phyloP scores from a whole-genome alignment of 2,113 vertebrate species.

The Daboia siamensis region DNA sequence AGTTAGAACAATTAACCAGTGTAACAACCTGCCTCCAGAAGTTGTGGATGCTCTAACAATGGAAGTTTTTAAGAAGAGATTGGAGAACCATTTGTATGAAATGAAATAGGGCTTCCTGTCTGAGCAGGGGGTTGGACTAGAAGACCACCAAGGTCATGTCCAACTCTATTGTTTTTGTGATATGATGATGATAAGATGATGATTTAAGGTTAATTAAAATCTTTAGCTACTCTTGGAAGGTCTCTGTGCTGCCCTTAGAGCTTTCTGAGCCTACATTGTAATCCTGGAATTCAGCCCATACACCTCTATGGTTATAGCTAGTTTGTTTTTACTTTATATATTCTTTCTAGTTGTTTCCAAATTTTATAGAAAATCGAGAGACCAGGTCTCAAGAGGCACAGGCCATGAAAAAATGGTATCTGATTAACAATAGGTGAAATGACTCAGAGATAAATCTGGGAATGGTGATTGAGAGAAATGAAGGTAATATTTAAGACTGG shows the following conservation, averaged over 20 bases:
- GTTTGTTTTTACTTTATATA: not conserved
- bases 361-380: rapidly evolving
- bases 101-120: not conserved
- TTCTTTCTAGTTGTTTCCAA: not conserved
- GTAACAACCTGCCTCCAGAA: not conserved
- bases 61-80: not conserved
- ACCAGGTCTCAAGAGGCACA: not conserved
- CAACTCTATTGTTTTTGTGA: not conserved
- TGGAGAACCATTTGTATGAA: not conserved
- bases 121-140: not conserved
- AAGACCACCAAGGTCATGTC: not conserved
- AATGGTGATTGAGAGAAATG: not conserved
- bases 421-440: not conserved
- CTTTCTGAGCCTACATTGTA: not conserved
- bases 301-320: not conserved
- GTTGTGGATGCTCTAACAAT: not conserved
- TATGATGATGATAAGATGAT: too few relatives aligned
- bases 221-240: not conserved
- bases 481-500: not conserved
- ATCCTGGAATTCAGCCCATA: not conserved
- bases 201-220: not conserved
- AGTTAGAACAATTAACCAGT: not conserved
- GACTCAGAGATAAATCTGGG: not conserved
- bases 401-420: not conserved
- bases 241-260: not conserved